Evolutionary conservation across 2,113 vertebrate species (phyloP), one percentile per base, ranked within the genome.

Genomic region (Notarius quadriscutis): DNA sequence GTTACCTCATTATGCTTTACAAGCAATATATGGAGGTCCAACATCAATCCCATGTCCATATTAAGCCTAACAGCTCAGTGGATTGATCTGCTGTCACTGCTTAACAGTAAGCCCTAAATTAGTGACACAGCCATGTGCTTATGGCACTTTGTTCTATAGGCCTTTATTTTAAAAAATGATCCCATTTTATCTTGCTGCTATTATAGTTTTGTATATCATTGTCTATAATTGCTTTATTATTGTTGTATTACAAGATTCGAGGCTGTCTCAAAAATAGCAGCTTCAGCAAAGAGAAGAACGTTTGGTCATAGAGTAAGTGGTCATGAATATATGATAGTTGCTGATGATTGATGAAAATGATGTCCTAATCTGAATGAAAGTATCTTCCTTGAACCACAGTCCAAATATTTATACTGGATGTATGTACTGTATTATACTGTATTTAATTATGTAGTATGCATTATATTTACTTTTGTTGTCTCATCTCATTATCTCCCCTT

Each of bases 11-110:
- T 41, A 62, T 81, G 55, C 79, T 60, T 34, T 60, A 60, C 27
- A 81, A 60, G 57, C 57, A 81, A 62, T 81, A 81, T 62, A 81
- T 41, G 22, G 79, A 41, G 79, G 4, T 34, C 79, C 55, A 62
- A 80, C 18, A 62, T 81, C 27, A 60, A 30, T 10, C 55, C 57
- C 18, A 41, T 81, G 55, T 53, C 27, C 6, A 17, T 41, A 9
- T 81, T 41, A 80, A 80, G 27, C 11, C 58, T 58, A 81, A 60
- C 9, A 6, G 17, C 79, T 34, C 9, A 81, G 5, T 12, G 27
- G 18, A 62, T 62, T 62, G 27, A 62, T 60, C 11, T 60, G 55
- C 27, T 1, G 0, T 81, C 53, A 30, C 17, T 58, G 78, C 55
- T 81, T 80, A 58, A 30, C 17, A 57, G 27, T 58, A 34, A 81